A percentile compares a stretch with the other conserved stretches of the same genome.
phyloP scores from a whole-genome alignment of 2,797 vertebrate species.

The Steatocranus sp. region DNA sequence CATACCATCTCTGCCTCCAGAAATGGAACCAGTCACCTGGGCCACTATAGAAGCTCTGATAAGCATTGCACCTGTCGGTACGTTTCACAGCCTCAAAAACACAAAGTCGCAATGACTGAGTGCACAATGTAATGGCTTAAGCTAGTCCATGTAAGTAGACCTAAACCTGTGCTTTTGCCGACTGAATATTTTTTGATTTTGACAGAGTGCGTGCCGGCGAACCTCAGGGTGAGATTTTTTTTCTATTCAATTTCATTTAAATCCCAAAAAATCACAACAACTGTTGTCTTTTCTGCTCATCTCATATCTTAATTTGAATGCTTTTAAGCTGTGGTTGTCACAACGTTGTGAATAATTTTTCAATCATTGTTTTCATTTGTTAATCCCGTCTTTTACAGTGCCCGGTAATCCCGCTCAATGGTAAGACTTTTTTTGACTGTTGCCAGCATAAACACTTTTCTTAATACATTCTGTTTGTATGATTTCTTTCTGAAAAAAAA shows the following conservation, averaged over 20 bases:
- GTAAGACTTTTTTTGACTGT: slow-evolving; percentile 32
- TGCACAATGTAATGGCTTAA: neutral
- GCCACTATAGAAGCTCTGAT: slow-evolving; percentile 33
- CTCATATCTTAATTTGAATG: neutral
- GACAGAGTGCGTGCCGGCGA: slow-evolving; percentile 51
- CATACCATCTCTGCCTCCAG: neutral
- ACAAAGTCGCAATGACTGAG: neutral
- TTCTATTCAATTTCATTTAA: neutral
- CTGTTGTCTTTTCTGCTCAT: neutral
- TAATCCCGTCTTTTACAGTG: slow-evolving; percentile 54
- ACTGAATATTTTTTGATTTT: neutral
- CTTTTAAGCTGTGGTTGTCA: neutral
- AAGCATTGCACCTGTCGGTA: slow-evolving; percentile 47
- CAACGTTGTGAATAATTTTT: neutral
- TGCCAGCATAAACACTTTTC: neutral
- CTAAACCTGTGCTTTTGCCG: neutral
- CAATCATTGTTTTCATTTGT: neutral
- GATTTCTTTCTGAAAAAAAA: neutral
- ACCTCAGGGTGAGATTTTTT: slow-evolving; percentile 46
- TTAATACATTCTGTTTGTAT: neutral
- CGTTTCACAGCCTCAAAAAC: neutral
- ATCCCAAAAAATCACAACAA: accelerated
- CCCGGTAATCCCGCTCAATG: slow-evolving; percentile 39
- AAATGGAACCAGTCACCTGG: slow-evolving; percentile 47
- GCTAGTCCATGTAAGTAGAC: neutral